Base-by-base conservation (phyloP, 2,888 invertebrate genomes). In the Perithous albicinctus region DNA sequence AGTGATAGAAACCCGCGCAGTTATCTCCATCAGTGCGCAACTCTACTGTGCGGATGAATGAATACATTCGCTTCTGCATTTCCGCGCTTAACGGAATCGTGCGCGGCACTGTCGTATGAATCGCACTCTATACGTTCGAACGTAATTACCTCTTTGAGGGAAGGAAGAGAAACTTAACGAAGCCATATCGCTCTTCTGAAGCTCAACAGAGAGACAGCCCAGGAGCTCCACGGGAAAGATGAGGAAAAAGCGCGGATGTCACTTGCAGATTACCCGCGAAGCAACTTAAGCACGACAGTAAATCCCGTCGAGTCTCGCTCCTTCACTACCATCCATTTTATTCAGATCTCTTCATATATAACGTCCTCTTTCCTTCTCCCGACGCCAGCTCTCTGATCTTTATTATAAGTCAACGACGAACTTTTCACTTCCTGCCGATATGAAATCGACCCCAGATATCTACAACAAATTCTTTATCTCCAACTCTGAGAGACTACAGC, bases 101-200 rank as follows among this genome's bases (percentile, higher is more conserved):
- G 56, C 35, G 12, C 35, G 12, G 23, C n/a, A 12, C 54, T 20
- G 43, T 59, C 12, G 64, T 46, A 78, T 41, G 82, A 83, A 78
- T 84, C 79, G 79, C 43, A 38, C 43, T 15, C 38, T 18, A 78
- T 77, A 82, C 80, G 81, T 78, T 73, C 75, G 85, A 84, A 80
- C 70, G 80, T 88, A 87, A 88, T 87, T 87, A 87, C 82, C 79
- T 87, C 85, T 88, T 87, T 84, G 84, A 87, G 43, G 80, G 54
- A 66, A 38, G 83, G 80, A 77, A 74, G 83, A 76, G 66, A 69
- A 78, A 78, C 74, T 81, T 74, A 61, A 12, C 38, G 29, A 46
- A 46, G 77, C 63, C 67, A 70, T 38, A 18, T 8, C 2, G 29
- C 32, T 59, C 35, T 70, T 29, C 18, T 3, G 67, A 48, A 20